A percentile compares a stretch with the other conserved stretches of the same genome.
Evolutionary conservation across 1,140 invertebrate genomes (phyloP).

Genomic region (Leptinotarsa texana): DNA sequence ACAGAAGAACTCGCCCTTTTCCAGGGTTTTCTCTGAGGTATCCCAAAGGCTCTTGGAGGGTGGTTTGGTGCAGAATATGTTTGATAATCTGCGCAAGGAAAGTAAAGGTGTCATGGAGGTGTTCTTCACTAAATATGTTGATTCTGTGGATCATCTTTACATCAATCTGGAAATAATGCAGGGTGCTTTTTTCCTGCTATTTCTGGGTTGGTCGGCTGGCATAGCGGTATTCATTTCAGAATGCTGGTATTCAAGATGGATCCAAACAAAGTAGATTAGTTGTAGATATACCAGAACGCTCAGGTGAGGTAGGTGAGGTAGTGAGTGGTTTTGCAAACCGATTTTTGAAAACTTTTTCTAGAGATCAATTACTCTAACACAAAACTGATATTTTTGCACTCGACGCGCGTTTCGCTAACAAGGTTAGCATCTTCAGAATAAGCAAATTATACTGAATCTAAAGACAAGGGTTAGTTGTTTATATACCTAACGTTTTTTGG

Average conservation of each 20-base stretch:
- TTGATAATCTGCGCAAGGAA: background rate
- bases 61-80: background rate
- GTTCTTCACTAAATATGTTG: constrained; percentile 1
- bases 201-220: background rate
- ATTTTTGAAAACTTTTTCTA: background rate
- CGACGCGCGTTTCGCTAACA: too few species aligned
- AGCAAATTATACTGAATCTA: too few species aligned
- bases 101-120: background rate
- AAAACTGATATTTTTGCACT: too few species aligned
- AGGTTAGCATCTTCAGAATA: too few species aligned
- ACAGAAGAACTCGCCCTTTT: background rate
- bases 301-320: too few species aligned
- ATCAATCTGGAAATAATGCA: background rate
- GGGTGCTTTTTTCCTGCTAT: background rate
- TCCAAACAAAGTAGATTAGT: too few species aligned
- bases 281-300: too few species aligned
- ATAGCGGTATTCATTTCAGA: background rate
- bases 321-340: too few species aligned
- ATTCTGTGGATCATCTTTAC: background rate
- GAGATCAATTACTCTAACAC: too few species aligned
- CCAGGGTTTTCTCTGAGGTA: background rate
- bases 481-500: too few species aligned
- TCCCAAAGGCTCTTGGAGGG: background rate
- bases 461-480: too few species aligned
- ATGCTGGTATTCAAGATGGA: background rate